These are phyloP conservation scores for human (Homo sapiens) DNA, from an alignment of 2,113 vertebrate genomes.

Conservation along the genomic window GRCh38 chr2:16664001-16664500, in stretches of 20 bases:
- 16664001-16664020: background rate
- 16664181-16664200: background rate
- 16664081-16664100: background rate
- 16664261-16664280: background rate
- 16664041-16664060: background rate
- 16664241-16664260: background rate
- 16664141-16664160: background rate
- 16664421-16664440: conserved; percentile 75
- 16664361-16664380: conserved; percentile 78
- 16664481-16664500: conserved; percentile 67
- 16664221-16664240: background rate
- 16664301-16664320: conserved; percentile 60
- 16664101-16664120: background rate
- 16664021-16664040: background rate
- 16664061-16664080: background rate
- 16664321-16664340: conserved; percentile 75
- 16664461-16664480: conserved; percentile 70
- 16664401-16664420: conserved; percentile 79
- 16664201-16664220: background rate
- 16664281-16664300: conserved; percentile 57
- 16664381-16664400: conserved; percentile 81
- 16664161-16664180: background rate
- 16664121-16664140: background rate
- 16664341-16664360: conserved; percentile 74
- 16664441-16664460: conserved; percentile 79